A percentile compares a stretch with the other conserved stretches of the same genome.
Evolutionary conservation across 2,797 vertebrate species (phyloP).

Genomic region (Crax fasciolata): DNA sequence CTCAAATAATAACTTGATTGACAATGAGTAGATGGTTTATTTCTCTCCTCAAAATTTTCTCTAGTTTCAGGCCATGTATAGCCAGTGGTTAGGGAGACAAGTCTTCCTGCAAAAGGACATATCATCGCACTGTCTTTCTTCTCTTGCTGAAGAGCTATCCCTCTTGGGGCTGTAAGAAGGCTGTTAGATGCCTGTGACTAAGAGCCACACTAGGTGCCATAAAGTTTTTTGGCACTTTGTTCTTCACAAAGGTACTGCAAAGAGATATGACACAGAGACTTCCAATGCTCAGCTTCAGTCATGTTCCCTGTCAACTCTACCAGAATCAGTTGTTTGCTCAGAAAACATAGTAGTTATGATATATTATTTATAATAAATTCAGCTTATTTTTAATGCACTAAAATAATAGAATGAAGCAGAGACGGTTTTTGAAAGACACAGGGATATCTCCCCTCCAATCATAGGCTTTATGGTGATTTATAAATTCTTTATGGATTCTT

Average conservation of each 20-base stretch:
- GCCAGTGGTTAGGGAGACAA: not conserved
- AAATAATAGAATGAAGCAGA: not conserved
- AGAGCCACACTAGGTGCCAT: not conserved
- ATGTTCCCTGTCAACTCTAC: not conserved
- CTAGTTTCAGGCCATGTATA: not conserved
- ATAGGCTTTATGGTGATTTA: not conserved
- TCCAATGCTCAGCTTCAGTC: not conserved
- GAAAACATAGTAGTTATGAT: not conserved
- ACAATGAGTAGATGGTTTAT: not conserved
- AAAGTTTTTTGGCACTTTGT: not conserved
- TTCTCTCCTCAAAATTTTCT: not conserved
- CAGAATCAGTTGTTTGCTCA: not conserved
- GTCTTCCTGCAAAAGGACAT: not conserved
- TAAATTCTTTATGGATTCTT: not conserved
- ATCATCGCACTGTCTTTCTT: not conserved
- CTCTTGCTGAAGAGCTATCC: not conserved
- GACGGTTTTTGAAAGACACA: not conserved
- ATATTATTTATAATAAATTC: not conserved
- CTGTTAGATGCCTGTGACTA: not conserved
- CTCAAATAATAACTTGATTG: not conserved
- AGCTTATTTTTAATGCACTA: constrained; percentile 1
- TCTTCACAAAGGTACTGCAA: not conserved
- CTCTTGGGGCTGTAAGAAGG: not conserved
- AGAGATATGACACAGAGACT: not conserved
- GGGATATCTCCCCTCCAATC: not conserved